Base-by-base conservation (phyloP, 2,113 vertebrate genomes). In the Etheostoma spectabile region DNA sequence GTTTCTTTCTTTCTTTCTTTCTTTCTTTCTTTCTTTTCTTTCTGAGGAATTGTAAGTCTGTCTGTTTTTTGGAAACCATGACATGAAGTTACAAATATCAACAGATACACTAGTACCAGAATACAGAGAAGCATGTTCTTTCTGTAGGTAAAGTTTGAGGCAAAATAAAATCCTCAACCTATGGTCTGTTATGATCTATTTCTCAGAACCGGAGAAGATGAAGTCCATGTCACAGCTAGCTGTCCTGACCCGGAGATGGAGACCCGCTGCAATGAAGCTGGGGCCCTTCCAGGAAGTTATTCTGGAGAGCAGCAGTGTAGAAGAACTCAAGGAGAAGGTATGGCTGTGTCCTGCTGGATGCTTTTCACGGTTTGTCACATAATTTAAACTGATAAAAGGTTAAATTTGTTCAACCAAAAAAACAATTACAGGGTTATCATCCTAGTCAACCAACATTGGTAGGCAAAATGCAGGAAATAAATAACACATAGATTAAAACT, bases 171-270 rank as follows among this genome's bases (percentile, higher is more conserved):
- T 51, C 30, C 27, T 49, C 49, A 12, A 73, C 66, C 6, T 11
- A 1, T 16, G 48, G 14, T 77, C 14, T 64, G 10, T 22, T 33
- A 21, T 30, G 46, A 52, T 75, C 2, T n/a, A 15, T 80, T 68
- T 72, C 35, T 24, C 91, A 99, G 98, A 97, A 65, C 91, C 95
- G 18, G 98, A 99, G 93, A 97, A 97, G 90, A 99, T 99, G 98
- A 99, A 99, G 87, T 99, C 97, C 62, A 99, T 99, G 98, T 98
- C 98, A 2, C 98, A 99, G 83, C 93, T 99, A 85, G 97, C 98
- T 8, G 95, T 99, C 86, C 85, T 99, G 74, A 96, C 97, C 0
- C 96, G 96, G 48, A 95, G 95, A 56, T 99, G 98, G 98, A 96
- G 93, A 49, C 97, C 98, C 0, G 93, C 97, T 12, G 95, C 96